A percentile compares a stretch with the other conserved stretches of the same genome.
These are phyloP conservation scores for Stenopsyche tienmushanensis DNA, from an alignment of 1,140 invertebrate genomes.

Conservation along the genomic window DNA sequence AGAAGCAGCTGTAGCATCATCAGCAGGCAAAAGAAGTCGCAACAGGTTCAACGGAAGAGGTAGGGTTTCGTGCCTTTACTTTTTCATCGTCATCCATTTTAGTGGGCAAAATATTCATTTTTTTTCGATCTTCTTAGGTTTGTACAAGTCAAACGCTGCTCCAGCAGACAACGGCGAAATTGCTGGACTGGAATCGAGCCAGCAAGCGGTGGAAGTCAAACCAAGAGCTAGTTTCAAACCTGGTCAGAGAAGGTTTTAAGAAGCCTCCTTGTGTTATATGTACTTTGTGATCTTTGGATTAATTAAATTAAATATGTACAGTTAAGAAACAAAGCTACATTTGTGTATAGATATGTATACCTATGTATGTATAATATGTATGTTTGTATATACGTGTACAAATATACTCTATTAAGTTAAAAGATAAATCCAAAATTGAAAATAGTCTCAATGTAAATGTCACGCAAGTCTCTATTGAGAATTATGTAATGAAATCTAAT, in stretches of 20 bases:
- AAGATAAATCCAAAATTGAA: background rate
- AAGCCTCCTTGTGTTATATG: background rate
- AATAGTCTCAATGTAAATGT: background rate
- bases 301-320: conserved; percentile 36
- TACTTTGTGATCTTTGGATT: conserved; percentile 30
- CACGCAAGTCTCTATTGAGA: background rate
- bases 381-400: conserved; percentile 10
- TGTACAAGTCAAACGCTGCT: conserved; percentile 29
- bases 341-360: conserved; percentile 5
- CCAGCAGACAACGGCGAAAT: conserved; percentile 30
- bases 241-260: conserved; percentile 36
- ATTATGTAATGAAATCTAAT: too few species aligned
- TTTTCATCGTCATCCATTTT: conserved; percentile 1
- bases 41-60: conserved; percentile 50
- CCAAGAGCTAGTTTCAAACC: conserved; percentile 28
- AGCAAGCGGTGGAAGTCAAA: conserved; percentile 37
- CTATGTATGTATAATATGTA: conserved; percentile 20
- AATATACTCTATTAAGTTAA: too few species aligned
- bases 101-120: background rate
- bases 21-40: conserved; percentile 46
- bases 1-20: conserved; percentile 44
- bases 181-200: conserved; percentile 34
- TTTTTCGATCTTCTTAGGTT: conserved; percentile 23
- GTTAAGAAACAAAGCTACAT: conserved; percentile 10
- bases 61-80: conserved; percentile 41